Conservation (phyloP, 2,888 invertebrate species). For the Drosophila seclusa region DNA sequence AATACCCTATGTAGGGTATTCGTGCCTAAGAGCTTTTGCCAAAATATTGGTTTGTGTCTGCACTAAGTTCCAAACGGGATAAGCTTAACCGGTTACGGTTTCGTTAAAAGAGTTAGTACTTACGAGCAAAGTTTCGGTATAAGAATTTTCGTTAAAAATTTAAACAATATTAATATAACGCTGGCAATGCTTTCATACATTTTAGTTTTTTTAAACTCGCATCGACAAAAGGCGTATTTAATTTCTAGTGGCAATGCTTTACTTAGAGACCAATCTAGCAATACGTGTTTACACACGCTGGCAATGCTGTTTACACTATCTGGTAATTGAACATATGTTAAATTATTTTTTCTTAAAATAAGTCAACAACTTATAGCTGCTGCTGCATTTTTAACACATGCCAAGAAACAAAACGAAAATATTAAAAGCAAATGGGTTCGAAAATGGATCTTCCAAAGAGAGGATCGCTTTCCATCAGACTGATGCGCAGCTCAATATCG, state of each 20-base stretch:
- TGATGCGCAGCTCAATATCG: not conserved
- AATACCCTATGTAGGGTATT: not conserved
- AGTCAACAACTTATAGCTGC: no score
- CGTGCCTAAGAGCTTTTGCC: not conserved
- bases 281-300: not conserved
- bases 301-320: not conserved
- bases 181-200: not conserved
- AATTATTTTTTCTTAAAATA: no score
- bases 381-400: no score
- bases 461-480: no score
- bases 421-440: no score
- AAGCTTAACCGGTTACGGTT: constrained; percentile 15
- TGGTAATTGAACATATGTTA: not conserved
- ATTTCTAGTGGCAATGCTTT: not conserved
- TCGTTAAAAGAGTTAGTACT: constrained; percentile 14
- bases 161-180: not conserved
- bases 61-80: constrained; percentile 8
- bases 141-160: not conserved
- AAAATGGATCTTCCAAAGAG: not conserved
- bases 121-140: not conserved
- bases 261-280: not conserved
- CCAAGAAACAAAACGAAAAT: no score
- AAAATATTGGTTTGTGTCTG: constrained; percentile 15
- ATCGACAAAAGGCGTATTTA: not conserved
- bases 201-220: not conserved